Base-by-base conservation (phyloP, 2,797 vertebrate species). In the Ptychadena robeensis region DNA sequence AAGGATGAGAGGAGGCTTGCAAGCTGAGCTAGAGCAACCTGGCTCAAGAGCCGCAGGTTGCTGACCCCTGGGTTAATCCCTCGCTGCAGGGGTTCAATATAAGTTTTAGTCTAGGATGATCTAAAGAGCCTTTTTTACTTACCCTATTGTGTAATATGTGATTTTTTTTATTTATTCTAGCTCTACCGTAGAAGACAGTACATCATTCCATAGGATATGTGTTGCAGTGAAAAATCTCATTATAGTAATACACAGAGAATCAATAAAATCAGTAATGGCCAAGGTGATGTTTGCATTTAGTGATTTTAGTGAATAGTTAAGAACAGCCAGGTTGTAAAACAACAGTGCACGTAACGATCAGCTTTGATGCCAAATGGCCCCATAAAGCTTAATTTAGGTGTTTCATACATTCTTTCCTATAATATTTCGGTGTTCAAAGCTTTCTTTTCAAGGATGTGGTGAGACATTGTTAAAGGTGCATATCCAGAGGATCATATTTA, bases 311-410 rank as follows among this genome's bases (percentile, higher is more conserved):
- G 28, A 37, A 59, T 59, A 44, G 69, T 69, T 48, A 12, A 81
- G 68, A 81, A 64, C 73, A 32, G 69, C 61, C 27, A 48, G 53
- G 79, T 38, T 27, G 31, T 81, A 66, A 81, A 74, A 57, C 69
- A 71, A 82, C 66, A 64, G 73, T 18, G 67, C n/a, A 83, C 48
- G 68, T 61, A 78, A 77, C 48, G 22, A 70, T 78, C 73, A 48
- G 76, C 73, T 73, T 79, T 65, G 53, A 40, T 78, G 66, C 37
- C 31, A 83, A 83, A 78, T 72, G 68, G 59, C 67, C 81, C 69
- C 25, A 83, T 83, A 83, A 83, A 78, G 53, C 38, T 34, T 72
- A 72, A 79, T 83, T 71, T 71, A 74, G 57, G 65, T 82, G 73
- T 82, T 77, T 82, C 66, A 82, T 70, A 63, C 66, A 11, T 77